phyloP scores from a whole-genome alignment of 2,797 vertebrate species.

The Acrocephalus scirpaceus region DNA sequence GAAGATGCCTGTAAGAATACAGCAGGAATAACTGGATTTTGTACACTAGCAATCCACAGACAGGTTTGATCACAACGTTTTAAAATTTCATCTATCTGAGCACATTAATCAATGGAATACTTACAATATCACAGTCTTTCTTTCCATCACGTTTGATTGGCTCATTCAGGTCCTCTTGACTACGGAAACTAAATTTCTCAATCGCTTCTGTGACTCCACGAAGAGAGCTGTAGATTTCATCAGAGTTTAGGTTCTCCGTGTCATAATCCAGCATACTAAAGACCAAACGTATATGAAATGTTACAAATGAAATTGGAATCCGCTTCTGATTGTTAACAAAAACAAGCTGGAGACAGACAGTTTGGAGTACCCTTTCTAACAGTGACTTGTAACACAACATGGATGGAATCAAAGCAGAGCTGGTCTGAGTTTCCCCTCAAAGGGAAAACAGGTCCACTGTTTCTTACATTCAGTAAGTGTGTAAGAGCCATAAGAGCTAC shows the following conservation, averaged over 20 bases:
- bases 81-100: not conserved
- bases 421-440: not conserved
- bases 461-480: not conserved
- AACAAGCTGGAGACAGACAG: conserved; percentile 18
- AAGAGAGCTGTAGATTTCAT: conserved; percentile 98
- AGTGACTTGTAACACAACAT: conserved; percentile 36
- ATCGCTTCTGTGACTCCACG: conserved; percentile 97
- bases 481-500: not conserved
- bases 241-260: conserved; percentile 98
- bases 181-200: conserved; percentile 97
- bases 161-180: conserved; percentile 96
- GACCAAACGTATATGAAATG: conserved; percentile 62
- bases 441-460: not conserved
- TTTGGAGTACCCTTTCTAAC: not conserved
- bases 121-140: conserved; percentile 90
- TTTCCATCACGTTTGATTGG: conserved; percentile 91
- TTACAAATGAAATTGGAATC: conserved; percentile 42
- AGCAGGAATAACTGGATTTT: not conserved
- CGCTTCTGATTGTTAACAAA: not conserved
- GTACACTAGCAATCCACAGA: not conserved
- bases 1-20: not conserved
- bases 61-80: not conserved
- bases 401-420: conserved; percentile 35
- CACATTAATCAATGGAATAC: conserved; percentile 9
- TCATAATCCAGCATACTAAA: conserved; percentile 96